Evolutionary conservation across 2,113 vertebrate species (phyloP), one percentile per base, ranked within the genome.

Genomic region (Sterrhoptilus dennistouni): DNA sequence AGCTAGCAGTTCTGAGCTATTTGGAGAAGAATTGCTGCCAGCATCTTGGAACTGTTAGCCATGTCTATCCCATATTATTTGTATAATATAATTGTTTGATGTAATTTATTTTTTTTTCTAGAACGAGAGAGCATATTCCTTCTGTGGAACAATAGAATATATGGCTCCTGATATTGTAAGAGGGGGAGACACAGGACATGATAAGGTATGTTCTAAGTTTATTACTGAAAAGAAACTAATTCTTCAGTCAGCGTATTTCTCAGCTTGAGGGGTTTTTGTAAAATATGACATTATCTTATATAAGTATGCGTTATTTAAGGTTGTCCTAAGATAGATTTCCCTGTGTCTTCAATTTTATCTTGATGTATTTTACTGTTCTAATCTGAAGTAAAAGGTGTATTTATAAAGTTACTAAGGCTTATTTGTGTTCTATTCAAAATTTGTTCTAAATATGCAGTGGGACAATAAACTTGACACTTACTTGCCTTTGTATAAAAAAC

Each of bases 81-180:
- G 31, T 93, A 18, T 33, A 49, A 59, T 94, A 21, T 23, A 56
- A 49, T 49, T 75, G 22, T 90, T 60, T 69, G 36, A 91, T 27
- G 9, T 63, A 12, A 49, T 85, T 74, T 86, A 0, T 40, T 63
- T 80, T 52, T 50, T 53, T 59, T 87, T 63, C 71, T 97, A 98
- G 99, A 98, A 98, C 31, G 99, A 99, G 96, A 98, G 99, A 96
- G 98, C 99, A 9, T 99, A 99, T 97, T 99, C 99, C 24, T 98
- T 99, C 75, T 99, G 99, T 92, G 99, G 99, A 74, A 99, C 99
- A 31, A 99, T 99, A 93, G 99, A 99, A 94, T 99, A 99, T 88
- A 99, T 99, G 99, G 99, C 99, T 85, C 99, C 99, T 69, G 99
- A 99, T 98, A 99, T 99, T 83, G 98, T 99, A 82, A 98, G 98